A percentile compares a stretch with the other conserved stretches of the same genome.
These are phyloP conservation scores for Hypsopygia costalis DNA, from an alignment of 2,888 invertebrate genomes.

Conservation along the genomic window DNA sequence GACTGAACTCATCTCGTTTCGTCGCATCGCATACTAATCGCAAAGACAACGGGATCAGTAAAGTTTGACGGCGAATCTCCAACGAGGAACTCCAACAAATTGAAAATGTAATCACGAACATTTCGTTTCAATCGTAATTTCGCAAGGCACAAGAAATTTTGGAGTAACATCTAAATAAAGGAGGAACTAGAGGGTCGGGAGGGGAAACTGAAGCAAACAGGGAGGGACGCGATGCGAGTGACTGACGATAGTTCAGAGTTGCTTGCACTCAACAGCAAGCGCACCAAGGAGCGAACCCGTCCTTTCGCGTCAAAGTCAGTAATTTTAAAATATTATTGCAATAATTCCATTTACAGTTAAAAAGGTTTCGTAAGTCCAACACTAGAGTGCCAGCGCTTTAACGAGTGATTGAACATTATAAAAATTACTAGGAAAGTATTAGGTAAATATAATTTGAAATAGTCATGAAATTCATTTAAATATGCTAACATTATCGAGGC, in stretches of 20 bases:
- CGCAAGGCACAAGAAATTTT: conserved; percentile 75
- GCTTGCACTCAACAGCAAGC: conserved; percentile 42
- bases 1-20: conserved; percentile 65
- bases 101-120: conserved; percentile 33
- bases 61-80: conserved; percentile 25
- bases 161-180: conserved; percentile 44
- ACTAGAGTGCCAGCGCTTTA: conserved; percentile 78
- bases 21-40: conserved; percentile 57
- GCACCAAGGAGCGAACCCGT: conserved; percentile 40
- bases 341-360: conserved; percentile 57
- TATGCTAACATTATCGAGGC: conserved; percentile 74
- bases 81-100: conserved; percentile 28
- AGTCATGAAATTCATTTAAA: conserved; percentile 74
- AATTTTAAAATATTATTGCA: conserved; percentile 49
- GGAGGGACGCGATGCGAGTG: conserved; percentile 36
- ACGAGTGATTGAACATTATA: conserved; percentile 77
- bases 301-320: conserved; percentile 35
- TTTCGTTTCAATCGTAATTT: conserved; percentile 41
- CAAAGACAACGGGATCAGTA: conserved; percentile 31
- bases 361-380: conserved; percentile 72
- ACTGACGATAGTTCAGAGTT: conserved; percentile 42
- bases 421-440: conserved; percentile 75
- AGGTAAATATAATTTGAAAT: conserved; percentile 80
- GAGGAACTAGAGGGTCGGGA: conserved; percentile 27
- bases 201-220: conserved; percentile 8